phyloP scores from a whole-genome alignment of 2,888 invertebrate genomes.

The Drosophila mettleri region DNA sequence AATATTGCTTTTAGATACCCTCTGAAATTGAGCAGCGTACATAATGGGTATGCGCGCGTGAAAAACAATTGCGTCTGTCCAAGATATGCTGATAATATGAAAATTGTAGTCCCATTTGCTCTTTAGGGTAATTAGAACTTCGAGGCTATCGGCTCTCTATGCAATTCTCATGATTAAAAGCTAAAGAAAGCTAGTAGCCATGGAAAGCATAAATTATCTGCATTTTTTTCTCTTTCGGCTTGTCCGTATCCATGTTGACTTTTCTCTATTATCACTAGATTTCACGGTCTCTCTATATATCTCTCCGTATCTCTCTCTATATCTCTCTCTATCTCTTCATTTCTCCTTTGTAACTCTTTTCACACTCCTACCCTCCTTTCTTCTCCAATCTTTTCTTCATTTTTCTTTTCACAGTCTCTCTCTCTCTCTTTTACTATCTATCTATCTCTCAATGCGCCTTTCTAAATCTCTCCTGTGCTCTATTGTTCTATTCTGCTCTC shows the following conservation, averaged over 20 bases:
- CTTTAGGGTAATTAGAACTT: too few relatives aligned
- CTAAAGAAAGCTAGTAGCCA: background rate
- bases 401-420: background rate
- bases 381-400: too few relatives aligned
- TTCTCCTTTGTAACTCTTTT: too few relatives aligned
- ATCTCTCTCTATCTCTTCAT: background rate
- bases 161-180: background rate
- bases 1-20: constrained; percentile 15
- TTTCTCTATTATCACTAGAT: background rate
- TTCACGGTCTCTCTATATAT: background rate
- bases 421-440: background rate
- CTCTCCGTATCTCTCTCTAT: background rate
- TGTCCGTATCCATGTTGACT: too few relatives aligned
- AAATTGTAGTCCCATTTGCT: background rate
- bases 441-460: rapidly evolving
- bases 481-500: too few relatives aligned
- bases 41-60: background rate
- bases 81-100: background rate
- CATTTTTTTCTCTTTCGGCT: background rate
- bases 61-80: too few relatives aligned
- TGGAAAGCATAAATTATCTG: too few relatives aligned
- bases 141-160: background rate
- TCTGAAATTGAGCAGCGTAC: background rate
- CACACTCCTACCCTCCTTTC: too few relatives aligned
- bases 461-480: too few relatives aligned